Base-by-base conservation (phyloP, 2,797 vertebrate species). In the Eurystomus glaucurus region DNA sequence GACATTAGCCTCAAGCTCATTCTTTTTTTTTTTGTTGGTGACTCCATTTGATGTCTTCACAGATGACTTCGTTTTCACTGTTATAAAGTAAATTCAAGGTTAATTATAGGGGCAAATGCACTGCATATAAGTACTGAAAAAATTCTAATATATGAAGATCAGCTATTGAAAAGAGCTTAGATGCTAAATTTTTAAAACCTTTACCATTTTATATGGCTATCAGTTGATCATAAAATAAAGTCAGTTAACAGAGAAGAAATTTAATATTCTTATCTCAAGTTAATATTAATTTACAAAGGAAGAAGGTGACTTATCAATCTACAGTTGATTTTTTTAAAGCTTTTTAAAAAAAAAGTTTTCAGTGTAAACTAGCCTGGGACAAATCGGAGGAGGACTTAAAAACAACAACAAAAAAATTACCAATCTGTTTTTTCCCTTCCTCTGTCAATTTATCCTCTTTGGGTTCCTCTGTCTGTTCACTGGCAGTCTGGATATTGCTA, bases 41-140 rank as follows among this genome's bases (percentile, higher is more conserved):
- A 96, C 88, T 96, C 98, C 98, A 95, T 95, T 98, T 85, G 94
- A 46, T 84, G 96, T 88, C 96, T 98, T 98, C 93, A 96, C 92
- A 94, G 96, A 64, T 84, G 97, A 80, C 88, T 94, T 98, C 84
- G 94, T 97, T 98, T 98, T 98, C 94, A 97, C 74, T 82, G 84
- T 83, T 97, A 84, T 94, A 97, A 97, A 93, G 90, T 94, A 93
- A 98, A 97, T 83, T 88, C 58, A 85, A 86, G 95, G 43, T 94
- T 85, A 90, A 82, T 93, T 94, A 88, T 13, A 80, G 19, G 19
- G 9, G n/a, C 31, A 96, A 80, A 88, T 21, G 29, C 41, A 55
- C 29, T 50, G 28, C 43, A 86, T 37, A 0, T 58, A 77, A 71
- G 25, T 79, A 74, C 26, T 33, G 17, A 76, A 88, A 88, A 41